A percentile compares a stretch with the other conserved stretches of the same genome.
phyloP scores from a whole-genome alignment of 1,140 invertebrate genomes.

The Drosophila nigrodunni region DNA sequence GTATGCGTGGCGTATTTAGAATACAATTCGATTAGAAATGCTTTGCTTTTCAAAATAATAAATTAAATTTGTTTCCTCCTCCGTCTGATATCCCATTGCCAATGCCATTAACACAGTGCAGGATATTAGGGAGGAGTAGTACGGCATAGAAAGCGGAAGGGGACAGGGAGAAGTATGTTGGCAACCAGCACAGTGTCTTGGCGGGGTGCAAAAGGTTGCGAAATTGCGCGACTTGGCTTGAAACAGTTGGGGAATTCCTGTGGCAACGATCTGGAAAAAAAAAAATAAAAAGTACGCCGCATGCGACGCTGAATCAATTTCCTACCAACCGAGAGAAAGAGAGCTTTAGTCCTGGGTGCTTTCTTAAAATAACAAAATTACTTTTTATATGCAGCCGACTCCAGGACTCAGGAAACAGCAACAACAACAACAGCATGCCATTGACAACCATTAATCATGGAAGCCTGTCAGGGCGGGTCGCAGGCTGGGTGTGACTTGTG shows the following conservation, averaged over 20 bases:
- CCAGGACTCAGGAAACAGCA: slow-evolving; percentile 30
- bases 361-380: slow-evolving; percentile 84
- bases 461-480: slow-evolving; percentile 80
- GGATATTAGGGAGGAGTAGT: not conserved
- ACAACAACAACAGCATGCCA: slow-evolving; percentile 62
- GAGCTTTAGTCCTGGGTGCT: slow-evolving; percentile 54
- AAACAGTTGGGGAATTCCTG: slow-evolving; percentile 74
- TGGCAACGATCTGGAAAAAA: slow-evolving; percentile 71
- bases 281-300: slow-evolving; percentile 39
- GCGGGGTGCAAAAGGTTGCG: slow-evolving; percentile 78
- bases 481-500: slow-evolving; percentile 30
- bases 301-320: slow-evolving; percentile 75
- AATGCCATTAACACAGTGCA: slow-evolving; percentile 73
- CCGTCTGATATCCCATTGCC: slow-evolving; percentile 50
- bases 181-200: slow-evolving; percentile 26
- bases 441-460: slow-evolving; percentile 84
- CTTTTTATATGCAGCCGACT: slow-evolving; percentile 71
- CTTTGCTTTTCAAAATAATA: slow-evolving; percentile 82
- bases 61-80: slow-evolving; percentile 71
- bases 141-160: not conserved
- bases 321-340: slow-evolving; percentile 52
- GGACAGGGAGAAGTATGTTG: not conserved
- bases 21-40: slow-evolving; percentile 83
- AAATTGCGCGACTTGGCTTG: slow-evolving; percentile 61
- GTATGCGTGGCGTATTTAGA: slow-evolving; percentile 68